These are phyloP conservation scores for Meleagris gallopavo DNA, from an alignment of 2,113 vertebrate species.

Conservation along the genomic window DNA sequence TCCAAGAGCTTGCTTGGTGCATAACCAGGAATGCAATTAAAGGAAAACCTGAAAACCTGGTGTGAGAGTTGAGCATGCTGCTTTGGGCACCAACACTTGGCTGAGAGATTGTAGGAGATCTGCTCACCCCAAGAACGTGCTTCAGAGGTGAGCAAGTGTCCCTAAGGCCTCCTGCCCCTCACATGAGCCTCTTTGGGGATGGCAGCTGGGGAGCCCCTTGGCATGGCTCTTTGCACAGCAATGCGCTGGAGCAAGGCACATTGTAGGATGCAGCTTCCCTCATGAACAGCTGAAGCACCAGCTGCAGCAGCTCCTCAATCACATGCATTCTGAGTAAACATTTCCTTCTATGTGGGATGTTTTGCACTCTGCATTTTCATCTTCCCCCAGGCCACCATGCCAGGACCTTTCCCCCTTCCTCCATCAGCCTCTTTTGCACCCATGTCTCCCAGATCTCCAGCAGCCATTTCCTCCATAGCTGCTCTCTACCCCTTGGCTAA, in stretches of 20 bases:
- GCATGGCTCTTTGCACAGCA: rapidly evolving
- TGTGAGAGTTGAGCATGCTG: background rate
- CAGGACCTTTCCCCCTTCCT: background rate
- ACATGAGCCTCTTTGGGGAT: rapidly evolving
- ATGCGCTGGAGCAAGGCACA: no score
- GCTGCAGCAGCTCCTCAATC: background rate
- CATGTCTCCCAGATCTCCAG: background rate
- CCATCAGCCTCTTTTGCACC: background rate
- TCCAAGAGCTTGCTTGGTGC: rapidly evolving
- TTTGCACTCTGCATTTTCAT: background rate
- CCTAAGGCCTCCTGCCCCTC: background rate
- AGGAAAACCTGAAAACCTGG: background rate
- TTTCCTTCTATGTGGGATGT: background rate
- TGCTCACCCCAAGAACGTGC: background rate
- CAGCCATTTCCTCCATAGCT: background rate
- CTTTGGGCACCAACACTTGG: background rate
- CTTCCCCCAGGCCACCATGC: background rate
- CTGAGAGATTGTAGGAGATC: background rate
- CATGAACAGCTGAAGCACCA: background rate
- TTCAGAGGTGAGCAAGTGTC: background rate
- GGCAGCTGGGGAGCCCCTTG: background rate
- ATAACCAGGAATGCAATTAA: conserved; percentile 28
- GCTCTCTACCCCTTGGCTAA: conserved; percentile 66
- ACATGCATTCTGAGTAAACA: background rate
- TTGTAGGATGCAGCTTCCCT: background rate